A percentile compares a stretch with the other conserved stretches of the same genome.
Evolutionary conservation across 2,113 vertebrate genomes (phyloP).

Genomic region (Hystrix cristata): DNA sequence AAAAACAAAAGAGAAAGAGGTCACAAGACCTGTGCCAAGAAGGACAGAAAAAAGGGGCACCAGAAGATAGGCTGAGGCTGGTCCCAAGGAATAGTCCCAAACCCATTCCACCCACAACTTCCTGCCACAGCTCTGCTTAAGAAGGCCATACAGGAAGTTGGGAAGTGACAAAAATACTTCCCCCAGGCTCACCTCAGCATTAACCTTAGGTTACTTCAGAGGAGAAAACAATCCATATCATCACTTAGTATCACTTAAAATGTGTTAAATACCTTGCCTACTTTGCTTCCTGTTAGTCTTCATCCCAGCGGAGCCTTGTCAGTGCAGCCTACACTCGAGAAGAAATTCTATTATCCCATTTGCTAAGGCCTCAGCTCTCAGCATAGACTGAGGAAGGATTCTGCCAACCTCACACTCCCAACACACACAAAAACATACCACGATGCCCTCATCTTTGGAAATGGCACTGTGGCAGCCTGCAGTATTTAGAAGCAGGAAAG

Average conservation of each 20-base stretch:
- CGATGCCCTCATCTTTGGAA: neutral
- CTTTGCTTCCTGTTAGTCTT: neutral
- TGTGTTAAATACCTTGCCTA: neutral
- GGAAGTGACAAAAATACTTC: neutral
- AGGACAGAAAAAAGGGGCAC: neutral
- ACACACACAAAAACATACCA: neutral
- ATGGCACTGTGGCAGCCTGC: neutral
- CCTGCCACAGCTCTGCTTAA: constrained; percentile 50
- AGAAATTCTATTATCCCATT: neutral
- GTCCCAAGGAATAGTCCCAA: neutral
- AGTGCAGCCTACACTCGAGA: neutral
- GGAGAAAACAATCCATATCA: neutral
- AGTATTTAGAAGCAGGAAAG: neutral
- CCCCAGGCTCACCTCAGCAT: neutral
- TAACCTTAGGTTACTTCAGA: neutral
- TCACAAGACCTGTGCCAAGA: neutral
- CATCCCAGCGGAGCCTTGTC: neutral
- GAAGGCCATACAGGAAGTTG: neutral
- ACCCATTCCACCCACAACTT: constrained; percentile 44
- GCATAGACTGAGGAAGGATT: neutral
- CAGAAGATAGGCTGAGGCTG: neutral
- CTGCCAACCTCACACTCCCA: neutral
- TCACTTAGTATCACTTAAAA: neutral
- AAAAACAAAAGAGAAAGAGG: neutral
- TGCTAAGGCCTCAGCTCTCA: neutral